Evolutionary conservation across 2,113 vertebrate species (phyloP), one percentile per base, ranked within the genome.

Genomic region (Turdus rufiventris): DNA sequence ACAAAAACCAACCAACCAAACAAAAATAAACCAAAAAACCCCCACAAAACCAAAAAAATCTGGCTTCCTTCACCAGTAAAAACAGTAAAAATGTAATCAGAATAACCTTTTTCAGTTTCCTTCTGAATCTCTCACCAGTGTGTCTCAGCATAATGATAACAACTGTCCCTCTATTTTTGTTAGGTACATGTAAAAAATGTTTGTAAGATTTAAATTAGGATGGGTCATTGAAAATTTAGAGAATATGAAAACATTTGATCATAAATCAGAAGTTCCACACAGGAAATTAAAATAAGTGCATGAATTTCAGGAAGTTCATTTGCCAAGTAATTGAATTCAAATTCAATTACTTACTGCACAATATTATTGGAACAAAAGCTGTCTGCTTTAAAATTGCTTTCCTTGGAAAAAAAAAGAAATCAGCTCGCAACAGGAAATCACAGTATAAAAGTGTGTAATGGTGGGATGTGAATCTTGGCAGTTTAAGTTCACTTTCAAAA

Each of bases 401-500:
- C 31, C 14, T 45, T 80, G 61, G 71, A 79, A 76, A 77, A 93
- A 48, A 90, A 92, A 92, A 74, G 45, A 87, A 84, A 68, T 31
- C 10, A 67, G 20, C 89, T 91, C 67, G 70, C n/a, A 77, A 36
- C 14, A 65, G 65, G 61, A 97, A 96, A 95, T 91, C 73, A 81
- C 61, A 89, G 67, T 40, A 72, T 38, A 88, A 93, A 53, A 47
- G 14, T 47, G 23, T 72, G 25, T 48, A 70, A 71, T 11, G 13
- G 31, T 60, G 33, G 53, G 38, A 79, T 8, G 7, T 8, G 66
- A 89, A 94, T 95, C 47, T 91, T 66, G 45, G 56, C 47, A 93
- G 85, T 74, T 89, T 89, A 96, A 88, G 38, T 54, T 96, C 63
- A 86, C 61, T 89, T 97, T 91, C 60, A 95, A 89, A 97, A 96